Evolutionary conservation across 2,888 invertebrate genomes (phyloP).

Genomic region (Dryomyza anilis): DNA sequence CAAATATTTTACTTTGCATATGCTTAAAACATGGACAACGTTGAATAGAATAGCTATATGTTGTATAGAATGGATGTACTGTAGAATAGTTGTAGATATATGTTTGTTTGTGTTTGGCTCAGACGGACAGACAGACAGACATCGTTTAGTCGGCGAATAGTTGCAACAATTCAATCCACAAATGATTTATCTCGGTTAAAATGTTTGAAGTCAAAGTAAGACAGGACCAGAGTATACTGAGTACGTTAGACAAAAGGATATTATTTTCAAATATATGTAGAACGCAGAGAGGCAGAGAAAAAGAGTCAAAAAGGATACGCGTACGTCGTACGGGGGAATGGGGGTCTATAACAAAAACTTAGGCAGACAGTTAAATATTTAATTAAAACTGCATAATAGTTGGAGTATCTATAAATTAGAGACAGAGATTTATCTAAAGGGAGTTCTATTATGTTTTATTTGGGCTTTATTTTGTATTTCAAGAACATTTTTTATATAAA

Average conservation of each 20-base stretch:
- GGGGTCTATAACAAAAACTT: neutral
- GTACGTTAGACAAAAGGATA: slow-evolving; percentile 48
- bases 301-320: neutral
- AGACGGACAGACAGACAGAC: slow-evolving; percentile 9
- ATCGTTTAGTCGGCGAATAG: slow-evolving; percentile 28
- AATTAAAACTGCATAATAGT: slow-evolving; percentile 8
- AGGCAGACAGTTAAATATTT: slow-evolving; percentile 18
- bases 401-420: neutral
- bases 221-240: slow-evolving; percentile 4
- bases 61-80: too few relatives aligned
- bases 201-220: slow-evolving; percentile 34
- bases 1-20: slow-evolving; percentile 60
- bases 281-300: neutral
- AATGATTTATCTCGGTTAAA: slow-evolving; percentile 50
- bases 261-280: slow-evolving; percentile 52
- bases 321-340: neutral
- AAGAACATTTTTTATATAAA: too few relatives aligned
- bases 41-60: neutral
- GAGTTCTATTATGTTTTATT: too few relatives aligned
- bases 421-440: neutral
- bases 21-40: slow-evolving; percentile 44
- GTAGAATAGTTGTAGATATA: neutral
- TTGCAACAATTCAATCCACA: slow-evolving; percentile 50
- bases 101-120: neutral
- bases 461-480: too few relatives aligned